Percentiles rank a stretch among this genome's conserved stretches.
Evolutionary conservation across 2,113 vertebrate genomes (phyloP).

Genomic region (Nesoenas mayeri): DNA sequence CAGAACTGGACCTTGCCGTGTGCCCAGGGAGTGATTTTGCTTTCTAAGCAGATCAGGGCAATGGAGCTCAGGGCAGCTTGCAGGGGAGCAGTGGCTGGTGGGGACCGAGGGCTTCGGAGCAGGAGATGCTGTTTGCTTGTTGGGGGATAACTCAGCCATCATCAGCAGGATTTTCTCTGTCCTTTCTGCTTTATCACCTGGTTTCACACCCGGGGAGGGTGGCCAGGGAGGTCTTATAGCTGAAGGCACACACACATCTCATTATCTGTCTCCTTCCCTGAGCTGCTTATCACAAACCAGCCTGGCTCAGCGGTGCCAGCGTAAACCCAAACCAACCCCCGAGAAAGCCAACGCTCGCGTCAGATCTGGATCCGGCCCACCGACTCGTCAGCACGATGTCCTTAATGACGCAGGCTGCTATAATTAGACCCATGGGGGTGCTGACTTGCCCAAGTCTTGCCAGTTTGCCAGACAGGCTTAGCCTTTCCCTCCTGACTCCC

Average conservation of each 20-base stretch:
- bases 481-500: neutral
- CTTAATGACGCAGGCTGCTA: slow-evolving; percentile 58
- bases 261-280: no score
- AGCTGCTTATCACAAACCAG: no score
- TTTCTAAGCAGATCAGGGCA: neutral
- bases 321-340: neutral
- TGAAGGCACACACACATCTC: no score
- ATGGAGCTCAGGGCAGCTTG: neutral
- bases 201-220: neutral
- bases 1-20: neutral
- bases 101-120: rapidly evolving
- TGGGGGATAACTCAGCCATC: neutral
- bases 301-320: neutral
- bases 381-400: neutral
- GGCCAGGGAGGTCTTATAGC: neutral
- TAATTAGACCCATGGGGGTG: slow-evolving; percentile 47
- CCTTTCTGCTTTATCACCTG: neutral
- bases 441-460: slow-evolving; percentile 3
- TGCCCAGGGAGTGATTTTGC: neutral
- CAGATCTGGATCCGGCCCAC: slow-evolving; percentile 16
- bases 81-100: neutral
- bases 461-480: neutral
- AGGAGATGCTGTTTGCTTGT: neutral
- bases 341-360: neutral
- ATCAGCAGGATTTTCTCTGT: neutral